phyloP scores from a whole-genome alignment of 37 sponge, comb jelly and placozoan genomes.

The Oscarella lobularis region DNA sequence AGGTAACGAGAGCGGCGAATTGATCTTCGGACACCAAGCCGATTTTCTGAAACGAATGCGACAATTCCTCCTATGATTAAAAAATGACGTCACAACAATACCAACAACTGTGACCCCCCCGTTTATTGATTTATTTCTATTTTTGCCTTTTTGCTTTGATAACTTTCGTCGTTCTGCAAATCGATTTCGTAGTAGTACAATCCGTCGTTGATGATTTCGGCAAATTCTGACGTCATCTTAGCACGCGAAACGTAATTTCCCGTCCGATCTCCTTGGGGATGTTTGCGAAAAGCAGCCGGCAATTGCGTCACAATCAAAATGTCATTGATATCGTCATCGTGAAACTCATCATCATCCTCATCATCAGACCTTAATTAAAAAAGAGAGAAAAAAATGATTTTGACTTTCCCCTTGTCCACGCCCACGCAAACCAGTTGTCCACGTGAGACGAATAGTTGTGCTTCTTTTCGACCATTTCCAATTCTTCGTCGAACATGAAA shows the following conservation, averaged over 20 bases:
- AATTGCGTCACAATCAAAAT: slow-evolving; percentile 70
- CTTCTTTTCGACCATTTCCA: slow-evolving; percentile 29
- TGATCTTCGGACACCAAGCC: slow-evolving; percentile 1
- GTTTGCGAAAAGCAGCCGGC: slow-evolving; percentile 12
- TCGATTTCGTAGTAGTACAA: slow-evolving; percentile 74
- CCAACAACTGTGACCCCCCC: background rate
- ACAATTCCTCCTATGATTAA: slow-evolving; percentile 12
- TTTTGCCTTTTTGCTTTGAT: background rate
- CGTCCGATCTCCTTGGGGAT: slow-evolving; percentile 59
- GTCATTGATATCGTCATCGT: slow-evolving; percentile 49
- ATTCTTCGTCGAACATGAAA: slow-evolving; percentile 52
- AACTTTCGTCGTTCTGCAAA: background rate
- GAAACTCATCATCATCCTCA: slow-evolving; percentile 73
- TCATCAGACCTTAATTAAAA: slow-evolving; percentile 19
- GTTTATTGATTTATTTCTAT: slow-evolving; percentile 3
- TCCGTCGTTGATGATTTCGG: slow-evolving; percentile 90
- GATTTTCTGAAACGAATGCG: slow-evolving; percentile 12
- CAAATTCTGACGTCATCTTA: slow-evolving; percentile 58
- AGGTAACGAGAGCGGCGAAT: slow-evolving; percentile 13
- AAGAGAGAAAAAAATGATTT: background rate
- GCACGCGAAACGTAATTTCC: slow-evolving; percentile 20
- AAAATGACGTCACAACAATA: background rate
- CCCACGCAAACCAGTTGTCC: slow-evolving; percentile 2
- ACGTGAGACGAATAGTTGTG: slow-evolving; percentile 24
- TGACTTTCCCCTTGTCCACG: background rate